Base-by-base conservation (phyloP, 2,888 invertebrate species). In the Leptothorax acervorum region DNA sequence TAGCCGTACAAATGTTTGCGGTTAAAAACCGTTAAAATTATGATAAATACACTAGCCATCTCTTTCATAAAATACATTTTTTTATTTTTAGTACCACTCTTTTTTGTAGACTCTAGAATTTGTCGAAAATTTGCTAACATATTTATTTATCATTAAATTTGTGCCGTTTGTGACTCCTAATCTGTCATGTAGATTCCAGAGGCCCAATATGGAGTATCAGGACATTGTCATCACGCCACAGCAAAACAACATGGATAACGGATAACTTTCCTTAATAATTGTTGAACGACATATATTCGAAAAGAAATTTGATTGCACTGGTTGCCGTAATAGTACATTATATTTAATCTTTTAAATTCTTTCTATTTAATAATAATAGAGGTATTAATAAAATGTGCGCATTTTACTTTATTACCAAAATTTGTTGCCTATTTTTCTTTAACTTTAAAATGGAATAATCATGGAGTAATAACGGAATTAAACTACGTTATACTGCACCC, bases 171-270 rank as follows among this genome's bases (percentile, higher is more conserved):
- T 39, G 4, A 4, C 2, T 15, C 4, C 62, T 28, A 0, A 23
- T 66, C 6, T 82, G 73, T 82, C 12, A 11, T 60, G 11, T 65
- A 94, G 96, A 55, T 95, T 97, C 87, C 94, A 95, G 87, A 95
- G 96, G 28, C 91, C 93, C 4, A 93, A 94, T 0, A 96, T 97
- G 96, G 97, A 97, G 82, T 96, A 95, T 90, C 96, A 96, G 88
- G 97, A 97, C 66, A 95, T 96, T 11, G 89, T 97, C 0, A 94
- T 96, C 23, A 95, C 96, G 0, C 95, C 95, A 39, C 91, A 95
- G 18, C 96, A 96, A 92, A 96, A 96, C 88, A 95, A 95, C 51
- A 90, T 93, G 0, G 95, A 95, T n/a, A 95, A 96, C 71, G 96
- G 96, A 55, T 96, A 95, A 90, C 1, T 39, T 45, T 62, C 6